Evolutionary conservation across 2,888 invertebrate species (phyloP).

Genomic region (Cryptocheilus praepositus): DNA sequence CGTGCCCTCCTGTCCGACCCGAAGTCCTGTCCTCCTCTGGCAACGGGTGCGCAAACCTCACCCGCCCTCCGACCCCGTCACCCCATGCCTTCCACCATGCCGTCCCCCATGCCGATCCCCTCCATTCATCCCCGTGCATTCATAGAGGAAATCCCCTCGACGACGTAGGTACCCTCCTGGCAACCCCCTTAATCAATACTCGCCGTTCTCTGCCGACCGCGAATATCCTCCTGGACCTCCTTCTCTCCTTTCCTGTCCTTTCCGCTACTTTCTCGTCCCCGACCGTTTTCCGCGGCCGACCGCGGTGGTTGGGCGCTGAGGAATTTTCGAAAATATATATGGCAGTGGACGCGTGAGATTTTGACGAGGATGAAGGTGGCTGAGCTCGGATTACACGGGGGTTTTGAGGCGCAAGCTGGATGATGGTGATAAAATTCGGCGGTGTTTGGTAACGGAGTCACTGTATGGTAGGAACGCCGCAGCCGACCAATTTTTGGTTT

Average conservation of each 20-base stretch:
- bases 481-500: no score
- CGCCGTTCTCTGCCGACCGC: constrained; percentile 50
- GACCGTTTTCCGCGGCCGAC: background rate
- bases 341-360: no score
- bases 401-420: no score
- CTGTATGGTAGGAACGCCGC: no score
- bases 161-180: constrained; percentile 54
- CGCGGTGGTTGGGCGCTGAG: no score
- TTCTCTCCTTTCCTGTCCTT: constrained; percentile 20
- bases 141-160: constrained; percentile 54
- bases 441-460: no score
- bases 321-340: no score
- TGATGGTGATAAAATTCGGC: no score
- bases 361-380: no score
- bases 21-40: constrained; percentile 25
- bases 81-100: background rate
- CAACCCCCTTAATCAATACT: constrained; percentile 69
- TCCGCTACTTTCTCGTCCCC: background rate
- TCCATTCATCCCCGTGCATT: constrained; percentile 41
- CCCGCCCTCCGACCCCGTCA: constrained; percentile 17
- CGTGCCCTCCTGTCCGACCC: constrained; percentile 24
- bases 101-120: constrained; percentile 17
- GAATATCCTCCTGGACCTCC: constrained; percentile 42
- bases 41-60: no score
- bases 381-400: no score